phyloP scores from a whole-genome alignment of 2,888 invertebrate species.

The Stictocephala bisonia region DNA sequence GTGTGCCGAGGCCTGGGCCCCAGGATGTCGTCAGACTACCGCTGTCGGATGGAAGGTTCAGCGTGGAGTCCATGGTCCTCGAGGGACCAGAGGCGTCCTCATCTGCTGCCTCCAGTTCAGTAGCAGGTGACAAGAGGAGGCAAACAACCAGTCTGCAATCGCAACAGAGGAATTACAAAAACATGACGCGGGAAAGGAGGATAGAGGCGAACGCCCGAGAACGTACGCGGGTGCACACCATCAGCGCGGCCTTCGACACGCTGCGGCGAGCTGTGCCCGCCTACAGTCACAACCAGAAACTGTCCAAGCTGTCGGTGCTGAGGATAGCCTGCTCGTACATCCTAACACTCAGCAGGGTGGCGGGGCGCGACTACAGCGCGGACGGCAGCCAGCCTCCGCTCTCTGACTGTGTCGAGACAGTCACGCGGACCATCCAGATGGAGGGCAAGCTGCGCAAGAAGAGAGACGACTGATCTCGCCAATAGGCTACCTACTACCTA shows the following conservation, averaged over 20 bases:
- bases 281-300: slow-evolving; percentile 92
- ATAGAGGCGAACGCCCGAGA: slow-evolving; percentile 96
- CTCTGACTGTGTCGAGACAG: slow-evolving; percentile 82
- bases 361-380: slow-evolving; percentile 75
- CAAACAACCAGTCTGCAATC: slow-evolving; percentile 56
- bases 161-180: slow-evolving; percentile 91
- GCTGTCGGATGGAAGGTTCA: slow-evolving; percentile 30
- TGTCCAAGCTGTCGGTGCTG: slow-evolving; percentile 91
- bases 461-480: slow-evolving; percentile 73
- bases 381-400: slow-evolving; percentile 73
- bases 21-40: slow-evolving; percentile 51
- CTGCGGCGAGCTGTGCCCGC: slow-evolving; percentile 86
- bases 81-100: slow-evolving; percentile 8
- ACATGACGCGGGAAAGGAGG: slow-evolving; percentile 92
- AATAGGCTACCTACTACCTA: background rate
- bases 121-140: background rate
- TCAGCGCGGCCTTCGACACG: slow-evolving; percentile 94
- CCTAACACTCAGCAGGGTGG: slow-evolving; percentile 82
- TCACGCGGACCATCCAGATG: slow-evolving; percentile 92
- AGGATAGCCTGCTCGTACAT: slow-evolving; percentile 96
- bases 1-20: slow-evolving; percentile 30
- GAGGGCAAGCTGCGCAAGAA: slow-evolving; percentile 90
- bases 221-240: slow-evolving; percentile 92
- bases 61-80: slow-evolving; percentile 32
- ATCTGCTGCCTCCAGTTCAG: slow-evolving; percentile 6